Conservation (phyloP, 2,797 vertebrate species). For the Nothura maculosa region DNA sequence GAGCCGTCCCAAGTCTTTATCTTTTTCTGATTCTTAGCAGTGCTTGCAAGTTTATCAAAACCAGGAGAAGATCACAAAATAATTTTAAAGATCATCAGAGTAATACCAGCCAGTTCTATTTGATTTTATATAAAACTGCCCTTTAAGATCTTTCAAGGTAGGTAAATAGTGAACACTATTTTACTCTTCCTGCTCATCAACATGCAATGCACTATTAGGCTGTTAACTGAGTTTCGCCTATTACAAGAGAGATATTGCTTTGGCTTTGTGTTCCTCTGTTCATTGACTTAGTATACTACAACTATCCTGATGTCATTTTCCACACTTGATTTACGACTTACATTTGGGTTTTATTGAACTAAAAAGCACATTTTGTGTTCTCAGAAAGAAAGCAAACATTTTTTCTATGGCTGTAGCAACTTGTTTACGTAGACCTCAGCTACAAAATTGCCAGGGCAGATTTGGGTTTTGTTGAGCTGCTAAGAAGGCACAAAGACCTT, state of each 20-base stretch:
- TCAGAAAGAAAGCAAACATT: conserved; percentile 33
- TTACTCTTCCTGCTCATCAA: neutral
- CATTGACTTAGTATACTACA: conserved; percentile 22
- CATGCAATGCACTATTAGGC: neutral
- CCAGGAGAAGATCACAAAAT: neutral
- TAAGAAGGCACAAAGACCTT: conserved; percentile 46
- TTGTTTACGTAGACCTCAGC: conserved; percentile 54
- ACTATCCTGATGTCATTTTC: neutral
- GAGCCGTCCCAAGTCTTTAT: neutral
- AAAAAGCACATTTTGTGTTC: conserved; percentile 57
- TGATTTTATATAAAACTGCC: neutral
- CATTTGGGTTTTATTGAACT: conserved; percentile 38
- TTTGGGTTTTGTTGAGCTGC: neutral
- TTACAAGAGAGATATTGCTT: neutral
- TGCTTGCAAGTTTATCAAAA: neutral
- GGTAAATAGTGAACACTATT: neutral
- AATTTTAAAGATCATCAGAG: neutral
- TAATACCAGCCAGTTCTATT: neutral
- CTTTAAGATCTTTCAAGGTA: neutral
- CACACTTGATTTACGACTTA: conserved; percentile 42
- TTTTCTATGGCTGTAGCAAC: neutral
- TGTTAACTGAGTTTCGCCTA: neutral
- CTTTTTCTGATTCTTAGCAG: neutral
- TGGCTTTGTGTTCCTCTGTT: neutral
- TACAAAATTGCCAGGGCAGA: conserved; percentile 49